These are phyloP conservation scores for Pseudochromis fuscus DNA, from an alignment of 2,797 vertebrate species.

Conservation along the genomic window DNA sequence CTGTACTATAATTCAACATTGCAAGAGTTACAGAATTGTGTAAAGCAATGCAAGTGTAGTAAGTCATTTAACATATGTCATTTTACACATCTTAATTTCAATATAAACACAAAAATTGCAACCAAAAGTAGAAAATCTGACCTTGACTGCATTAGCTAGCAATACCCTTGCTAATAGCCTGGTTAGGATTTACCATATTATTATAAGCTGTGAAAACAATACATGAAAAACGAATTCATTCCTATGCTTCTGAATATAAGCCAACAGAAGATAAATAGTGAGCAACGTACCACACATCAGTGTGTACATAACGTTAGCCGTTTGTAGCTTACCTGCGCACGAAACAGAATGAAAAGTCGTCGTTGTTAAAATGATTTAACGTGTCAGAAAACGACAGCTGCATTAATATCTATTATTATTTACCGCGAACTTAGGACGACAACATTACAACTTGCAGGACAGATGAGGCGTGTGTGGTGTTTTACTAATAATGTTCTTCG, in stretches of 20 bases:
- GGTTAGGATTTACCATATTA: accelerated
- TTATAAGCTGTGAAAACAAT: neutral
- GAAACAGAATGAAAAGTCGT: neutral
- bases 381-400: neutral
- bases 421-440: accelerated
- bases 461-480: slow-evolving; percentile 33
- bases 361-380: neutral
- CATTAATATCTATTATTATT: neutral
- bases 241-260: neutral
- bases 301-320: neutral
- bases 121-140: slow-evolving; percentile 18
- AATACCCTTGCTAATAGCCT: neutral
- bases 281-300: neutral
- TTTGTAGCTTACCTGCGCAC: slow-evolving; percentile 18
- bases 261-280: neutral
- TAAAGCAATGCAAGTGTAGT: too few species aligned
- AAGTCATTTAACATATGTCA: neutral
- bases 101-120: neutral
- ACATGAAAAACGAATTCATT: accelerated
- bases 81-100: neutral
- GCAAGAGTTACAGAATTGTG: neutral
- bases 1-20: neutral
- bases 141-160: slow-evolving; percentile 6
- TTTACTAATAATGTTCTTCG: slow-evolving; percentile 47
- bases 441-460: neutral